phyloP scores from a whole-genome alignment of 1,140 invertebrate genomes.

The Macrosteles quadrilineatus region DNA sequence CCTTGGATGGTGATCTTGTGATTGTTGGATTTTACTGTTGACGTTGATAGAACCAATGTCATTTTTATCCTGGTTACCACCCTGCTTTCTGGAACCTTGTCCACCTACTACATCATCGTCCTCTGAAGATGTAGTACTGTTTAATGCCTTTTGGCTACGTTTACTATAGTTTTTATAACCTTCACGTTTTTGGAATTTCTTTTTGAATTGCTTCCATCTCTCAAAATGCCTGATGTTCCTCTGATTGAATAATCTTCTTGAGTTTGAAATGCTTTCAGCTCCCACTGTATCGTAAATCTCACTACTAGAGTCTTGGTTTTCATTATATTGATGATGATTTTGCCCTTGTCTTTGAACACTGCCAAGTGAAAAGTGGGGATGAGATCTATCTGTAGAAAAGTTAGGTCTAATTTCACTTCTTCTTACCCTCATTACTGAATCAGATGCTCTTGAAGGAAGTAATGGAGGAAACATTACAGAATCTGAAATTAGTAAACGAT shows the following conservation, averaged over 20 bases:
- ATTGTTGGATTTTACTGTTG: too few relatives aligned
- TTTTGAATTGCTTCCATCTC: slow-evolving; percentile 19
- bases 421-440: background rate
- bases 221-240: slow-evolving; percentile 16
- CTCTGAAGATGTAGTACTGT: background rate
- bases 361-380: too few relatives aligned
- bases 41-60: too few relatives aligned
- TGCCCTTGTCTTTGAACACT: too few relatives aligned
- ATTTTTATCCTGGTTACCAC: too few relatives aligned
- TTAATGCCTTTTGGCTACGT: background rate
- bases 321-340: background rate
- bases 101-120: slow-evolving; percentile 3
- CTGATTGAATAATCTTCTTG: slow-evolving; percentile 12
- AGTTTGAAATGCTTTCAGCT: background rate
- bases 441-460: background rate
- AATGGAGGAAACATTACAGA: background rate
- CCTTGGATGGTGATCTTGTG: too few relatives aligned
- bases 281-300: background rate
- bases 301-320: slow-evolving; percentile 7
- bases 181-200: slow-evolving; percentile 16
- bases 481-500: background rate
- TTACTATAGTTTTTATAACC: background rate
- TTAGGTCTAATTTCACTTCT: background rate
- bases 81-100: too few relatives aligned
- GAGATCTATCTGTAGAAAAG: background rate